Evolutionary conservation across 2,888 invertebrate genomes (phyloP).

Genomic region (Drosophila hamatofila): DNA sequence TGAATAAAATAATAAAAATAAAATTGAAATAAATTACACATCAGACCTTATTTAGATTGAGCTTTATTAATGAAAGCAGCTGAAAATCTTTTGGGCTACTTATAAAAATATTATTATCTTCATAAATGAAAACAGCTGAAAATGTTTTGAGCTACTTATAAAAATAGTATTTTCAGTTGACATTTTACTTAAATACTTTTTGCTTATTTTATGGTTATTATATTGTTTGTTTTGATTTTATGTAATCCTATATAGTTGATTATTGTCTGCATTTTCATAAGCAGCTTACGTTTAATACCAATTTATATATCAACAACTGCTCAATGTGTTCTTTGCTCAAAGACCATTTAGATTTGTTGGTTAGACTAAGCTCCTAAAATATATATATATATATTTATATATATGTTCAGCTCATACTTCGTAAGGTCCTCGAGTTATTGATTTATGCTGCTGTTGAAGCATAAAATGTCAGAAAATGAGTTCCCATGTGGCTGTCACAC

Average conservation of each 20-base stretch:
- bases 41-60: neutral
- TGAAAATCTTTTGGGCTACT: neutral
- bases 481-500: slow-evolving; percentile 70
- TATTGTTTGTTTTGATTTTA: neutral
- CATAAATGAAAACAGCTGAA: neutral
- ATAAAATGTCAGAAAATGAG: slow-evolving; percentile 61
- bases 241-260: neutral
- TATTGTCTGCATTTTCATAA: neutral
- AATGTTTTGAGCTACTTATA: neutral
- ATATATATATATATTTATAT: neutral
- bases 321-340: neutral
- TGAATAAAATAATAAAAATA: too few relatives aligned
- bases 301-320: neutral
- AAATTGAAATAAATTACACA: too few relatives aligned
- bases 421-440: slow-evolving; percentile 59
- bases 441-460: slow-evolving; percentile 65
- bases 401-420: neutral
- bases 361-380: slow-evolving; percentile 1
- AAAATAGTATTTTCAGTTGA: neutral
- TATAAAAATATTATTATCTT: neutral
- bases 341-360: slow-evolving; percentile 1
- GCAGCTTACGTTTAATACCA: neutral
- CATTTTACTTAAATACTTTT: too few relatives aligned
- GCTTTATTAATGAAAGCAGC: neutral
- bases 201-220: neutral